A percentile compares a stretch with the other conserved stretches of the same genome.
Conservation (phyloP, 2,888 invertebrate genomes). For the Ramazzottius varieornatus region DNA sequence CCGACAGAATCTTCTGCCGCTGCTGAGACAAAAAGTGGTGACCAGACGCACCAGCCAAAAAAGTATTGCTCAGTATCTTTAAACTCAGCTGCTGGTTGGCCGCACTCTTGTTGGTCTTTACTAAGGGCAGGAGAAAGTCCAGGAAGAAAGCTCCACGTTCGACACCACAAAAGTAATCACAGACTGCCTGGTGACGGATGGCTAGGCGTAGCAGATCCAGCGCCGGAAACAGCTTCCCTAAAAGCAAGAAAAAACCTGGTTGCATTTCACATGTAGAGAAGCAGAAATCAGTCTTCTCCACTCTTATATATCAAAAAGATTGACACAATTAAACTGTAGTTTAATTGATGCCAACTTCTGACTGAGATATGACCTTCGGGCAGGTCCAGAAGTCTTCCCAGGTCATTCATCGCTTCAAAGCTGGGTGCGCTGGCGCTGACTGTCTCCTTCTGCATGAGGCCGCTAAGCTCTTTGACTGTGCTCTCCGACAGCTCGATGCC, state of each 20-base stretch:
- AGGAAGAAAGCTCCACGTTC: slow-evolving; percentile 9
- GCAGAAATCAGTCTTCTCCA: too few species aligned
- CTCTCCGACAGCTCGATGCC: background rate
- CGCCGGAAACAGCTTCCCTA: slow-evolving; percentile 56
- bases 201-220: slow-evolving; percentile 61
- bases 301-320: too few species aligned
- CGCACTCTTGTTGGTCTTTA: background rate
- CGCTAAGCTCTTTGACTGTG: background rate
- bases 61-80: background rate
- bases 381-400: background rate
- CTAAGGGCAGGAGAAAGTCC: background rate
- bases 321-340: too few species aligned
- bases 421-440: background rate
- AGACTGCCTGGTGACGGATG: slow-evolving; percentile 40
- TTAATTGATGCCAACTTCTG: too few species aligned
- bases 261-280: too few species aligned
- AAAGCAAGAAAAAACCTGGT: slow-evolving; percentile 13
- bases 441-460: background rate
- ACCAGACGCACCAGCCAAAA: background rate
- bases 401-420: background rate
- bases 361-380: too few species aligned
- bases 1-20: slow-evolving; percentile 7
- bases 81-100: background rate
- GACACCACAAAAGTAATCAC: slow-evolving; percentile 27
- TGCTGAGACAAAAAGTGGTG: background rate